Evolutionary conservation across 2,797 vertebrate genomes (phyloP).

Genomic region (Propithecus perrieri): DNA sequence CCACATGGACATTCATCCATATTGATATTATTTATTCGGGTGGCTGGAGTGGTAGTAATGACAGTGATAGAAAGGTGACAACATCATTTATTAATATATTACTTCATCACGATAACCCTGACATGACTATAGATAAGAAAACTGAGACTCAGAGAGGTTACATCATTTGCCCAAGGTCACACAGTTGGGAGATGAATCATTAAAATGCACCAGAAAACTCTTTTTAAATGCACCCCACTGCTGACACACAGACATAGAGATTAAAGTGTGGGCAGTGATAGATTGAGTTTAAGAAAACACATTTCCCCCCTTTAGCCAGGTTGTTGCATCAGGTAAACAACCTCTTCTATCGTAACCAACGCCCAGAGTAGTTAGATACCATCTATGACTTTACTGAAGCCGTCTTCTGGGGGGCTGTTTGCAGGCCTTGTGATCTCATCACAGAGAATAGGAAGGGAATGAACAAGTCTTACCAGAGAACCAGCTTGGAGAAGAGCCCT

Average conservation of each 20-base stretch:
- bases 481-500: not conserved
- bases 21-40: not conserved
- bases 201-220: not conserved
- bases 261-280: accelerated
- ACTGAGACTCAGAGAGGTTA: not conserved
- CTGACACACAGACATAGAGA: not conserved
- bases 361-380: not conserved
- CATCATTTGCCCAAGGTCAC: not conserved
- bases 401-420: not conserved
- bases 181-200: not conserved
- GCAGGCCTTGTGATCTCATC: not conserved
- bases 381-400: not conserved
- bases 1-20: not conserved
- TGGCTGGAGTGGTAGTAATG: too few species aligned
- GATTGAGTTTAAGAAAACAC: not conserved
- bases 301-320: not conserved
- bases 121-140: not conserved
- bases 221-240: not conserved
- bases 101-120: not conserved
- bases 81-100: not conserved
- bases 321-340: not conserved
- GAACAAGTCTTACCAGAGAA: not conserved
- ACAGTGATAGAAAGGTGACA: not conserved
- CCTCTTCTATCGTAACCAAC: not conserved
- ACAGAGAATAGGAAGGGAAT: not conserved